phyloP scores from a whole-genome alignment of 2,888 invertebrate genomes.

The Cyclophora punctaria region DNA sequence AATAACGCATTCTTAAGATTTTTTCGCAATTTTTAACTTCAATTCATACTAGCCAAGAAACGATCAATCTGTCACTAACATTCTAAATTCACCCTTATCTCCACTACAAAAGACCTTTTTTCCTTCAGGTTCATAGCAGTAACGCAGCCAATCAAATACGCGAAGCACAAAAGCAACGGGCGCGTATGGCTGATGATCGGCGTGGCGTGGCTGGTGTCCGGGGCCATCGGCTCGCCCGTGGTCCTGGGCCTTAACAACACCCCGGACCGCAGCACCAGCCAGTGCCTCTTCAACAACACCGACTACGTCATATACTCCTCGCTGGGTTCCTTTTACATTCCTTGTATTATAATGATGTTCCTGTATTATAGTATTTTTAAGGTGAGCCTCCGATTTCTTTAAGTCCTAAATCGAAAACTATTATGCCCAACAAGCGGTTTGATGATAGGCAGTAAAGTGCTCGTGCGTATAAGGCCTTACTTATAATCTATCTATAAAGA shows the following conservation, averaged over 20 bases:
- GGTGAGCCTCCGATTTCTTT: conserved; percentile 71
- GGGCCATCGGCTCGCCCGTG: conserved; percentile 96
- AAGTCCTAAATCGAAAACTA: too few species aligned
- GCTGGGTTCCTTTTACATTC: conserved; percentile 98
- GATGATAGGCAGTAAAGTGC: too few species aligned
- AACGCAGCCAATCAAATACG: conserved; percentile 98
- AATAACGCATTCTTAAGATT: too few species aligned
- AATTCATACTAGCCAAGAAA: too few species aligned
- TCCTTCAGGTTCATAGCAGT: conserved; percentile 95
- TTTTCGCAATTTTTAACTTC: too few species aligned
- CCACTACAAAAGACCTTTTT: too few species aligned
- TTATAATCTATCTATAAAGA: too few species aligned
- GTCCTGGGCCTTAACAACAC: conserved; percentile 97
- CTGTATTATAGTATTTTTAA: conserved; percentile 98
- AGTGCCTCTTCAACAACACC: conserved; percentile 97
- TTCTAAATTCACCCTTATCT: too few species aligned
- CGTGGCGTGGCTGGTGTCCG: conserved; percentile 93
- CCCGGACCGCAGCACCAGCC: conserved; percentile 84
- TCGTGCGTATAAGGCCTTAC: too few species aligned
- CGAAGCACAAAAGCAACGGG: conserved; percentile 96
- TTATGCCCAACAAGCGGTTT: too few species aligned
- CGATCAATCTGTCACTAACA: too few species aligned
- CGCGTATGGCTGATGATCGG: conserved; percentile 96
- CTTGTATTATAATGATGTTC: conserved; percentile 98
- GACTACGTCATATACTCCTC: conserved; percentile 99